Percentiles rank a stretch among this genome's conserved stretches.
phyloP scores from a whole-genome alignment of 2,888 invertebrate species.

The Poecilobothrus nobilitatus region DNA sequence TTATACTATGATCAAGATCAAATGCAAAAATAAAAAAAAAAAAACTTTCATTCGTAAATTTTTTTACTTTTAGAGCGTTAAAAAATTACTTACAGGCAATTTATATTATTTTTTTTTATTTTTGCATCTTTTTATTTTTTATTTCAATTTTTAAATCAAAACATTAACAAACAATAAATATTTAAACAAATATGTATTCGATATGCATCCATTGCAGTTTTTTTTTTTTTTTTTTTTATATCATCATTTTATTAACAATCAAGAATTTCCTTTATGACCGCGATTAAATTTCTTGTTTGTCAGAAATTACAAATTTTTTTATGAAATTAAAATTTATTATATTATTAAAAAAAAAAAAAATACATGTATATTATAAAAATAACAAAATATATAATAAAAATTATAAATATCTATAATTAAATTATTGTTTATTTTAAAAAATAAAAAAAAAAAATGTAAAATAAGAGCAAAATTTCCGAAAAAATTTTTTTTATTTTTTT shows the following conservation, averaged over 20 bases:
- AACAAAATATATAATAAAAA: background rate
- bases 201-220: no score
- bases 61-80: slow-evolving; percentile 4
- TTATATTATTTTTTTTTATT: no score
- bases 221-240: no score
- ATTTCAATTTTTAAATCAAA: no score
- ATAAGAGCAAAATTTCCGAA: no score
- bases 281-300: background rate
- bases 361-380: background rate
- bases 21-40: background rate
- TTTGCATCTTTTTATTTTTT: no score
- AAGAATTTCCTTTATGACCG: slow-evolving; percentile 6
- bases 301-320: no score
- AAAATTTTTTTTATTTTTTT: no score
- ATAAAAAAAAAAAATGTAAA: background rate
- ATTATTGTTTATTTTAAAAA: background rate
- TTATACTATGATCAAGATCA: background rate
- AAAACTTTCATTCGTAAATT: background rate
- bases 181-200: no score
- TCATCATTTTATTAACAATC: background rate
- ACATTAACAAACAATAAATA: no score
- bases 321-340: background rate
- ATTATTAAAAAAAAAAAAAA: background rate
- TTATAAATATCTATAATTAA: background rate
- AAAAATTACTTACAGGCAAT: background rate